These are phyloP conservation scores for Aplidium turbinatum DNA, from an alignment of 23 tunicate genomes.

Conservation along the genomic window DNA sequence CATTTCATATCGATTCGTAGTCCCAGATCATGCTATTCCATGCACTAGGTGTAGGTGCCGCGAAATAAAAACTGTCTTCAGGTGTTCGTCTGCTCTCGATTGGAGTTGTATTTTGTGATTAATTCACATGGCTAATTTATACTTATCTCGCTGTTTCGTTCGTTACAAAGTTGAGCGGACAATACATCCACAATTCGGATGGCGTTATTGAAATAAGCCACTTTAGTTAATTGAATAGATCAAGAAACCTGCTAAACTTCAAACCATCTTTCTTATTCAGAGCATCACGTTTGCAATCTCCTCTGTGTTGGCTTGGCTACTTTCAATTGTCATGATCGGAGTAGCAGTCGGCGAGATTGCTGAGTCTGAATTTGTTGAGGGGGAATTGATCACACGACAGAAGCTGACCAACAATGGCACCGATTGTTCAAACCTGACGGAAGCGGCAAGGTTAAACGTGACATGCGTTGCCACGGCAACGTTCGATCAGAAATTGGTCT, in stretches of 20 bases:
- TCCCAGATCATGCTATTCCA: no score
- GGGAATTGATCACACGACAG: conserved; percentile 3
- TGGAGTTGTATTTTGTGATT: no score
- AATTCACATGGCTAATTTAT: no score
- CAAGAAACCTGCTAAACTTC: conserved; percentile 1
- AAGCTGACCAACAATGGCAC: conserved; percentile 3
- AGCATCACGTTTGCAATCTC: not conserved
- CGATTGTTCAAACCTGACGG: conserved; percentile 1
- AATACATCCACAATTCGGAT: no score
- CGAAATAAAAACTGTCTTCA: no score
- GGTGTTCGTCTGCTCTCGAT: no score
- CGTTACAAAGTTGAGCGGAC: no score
- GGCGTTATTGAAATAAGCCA: no score
- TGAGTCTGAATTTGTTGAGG: conserved; percentile 17
- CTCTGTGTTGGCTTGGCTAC: conserved; percentile 17
- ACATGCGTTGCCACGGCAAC: conserved; percentile 35
- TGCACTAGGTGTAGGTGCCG: no score
- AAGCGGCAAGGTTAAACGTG: not conserved
- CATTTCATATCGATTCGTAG: no score
- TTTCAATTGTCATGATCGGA: conserved; percentile 49
- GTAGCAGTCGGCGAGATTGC: conserved; percentile 38
- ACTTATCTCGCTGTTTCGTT: no score
- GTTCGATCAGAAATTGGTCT: conserved; percentile 46
- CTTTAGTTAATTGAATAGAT: no score
- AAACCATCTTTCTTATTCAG: conserved; percentile 10